These are phyloP conservation scores for Platalea minor DNA, from an alignment of 2,797 vertebrate genomes.

Conservation along the genomic window DNA sequence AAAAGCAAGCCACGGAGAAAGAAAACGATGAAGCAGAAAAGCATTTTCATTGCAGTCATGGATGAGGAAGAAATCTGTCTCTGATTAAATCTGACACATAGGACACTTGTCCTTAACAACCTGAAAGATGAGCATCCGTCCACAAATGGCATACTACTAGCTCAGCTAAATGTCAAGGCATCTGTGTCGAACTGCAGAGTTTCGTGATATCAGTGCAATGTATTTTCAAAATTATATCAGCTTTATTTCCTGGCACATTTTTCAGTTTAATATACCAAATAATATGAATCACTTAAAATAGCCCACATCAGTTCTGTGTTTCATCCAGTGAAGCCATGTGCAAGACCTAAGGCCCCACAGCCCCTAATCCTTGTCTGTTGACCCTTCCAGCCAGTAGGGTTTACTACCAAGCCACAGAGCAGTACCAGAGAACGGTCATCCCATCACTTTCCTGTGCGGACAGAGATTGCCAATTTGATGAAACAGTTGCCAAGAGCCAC, in stretches of 20 bases:
- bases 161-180: conserved; percentile 54
- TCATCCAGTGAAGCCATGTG: background rate
- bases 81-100: conserved; percentile 1
- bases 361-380: background rate
- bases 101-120: conserved; percentile 16
- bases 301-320: background rate
- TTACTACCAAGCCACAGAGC: background rate
- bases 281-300: conserved; percentile 13
- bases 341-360: background rate
- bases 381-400: background rate
- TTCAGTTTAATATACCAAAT: conserved; percentile 31
- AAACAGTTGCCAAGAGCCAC: background rate
- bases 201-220: background rate
- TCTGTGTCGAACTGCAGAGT: conserved; percentile 39
- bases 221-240: conserved; percentile 37
- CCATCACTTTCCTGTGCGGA: background rate
- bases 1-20: conserved; percentile 18
- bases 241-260: conserved; percentile 30
- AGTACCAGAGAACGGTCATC: background rate
- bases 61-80: background rate
- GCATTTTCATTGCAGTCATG: background rate
- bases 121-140: background rate
- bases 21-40: conserved; percentile 1
- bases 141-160: conserved; percentile 7
- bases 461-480: background rate